Evolutionary conservation across 2,113 vertebrate species (phyloP).

Genomic region (Microcebus lehilahytsara): DNA sequence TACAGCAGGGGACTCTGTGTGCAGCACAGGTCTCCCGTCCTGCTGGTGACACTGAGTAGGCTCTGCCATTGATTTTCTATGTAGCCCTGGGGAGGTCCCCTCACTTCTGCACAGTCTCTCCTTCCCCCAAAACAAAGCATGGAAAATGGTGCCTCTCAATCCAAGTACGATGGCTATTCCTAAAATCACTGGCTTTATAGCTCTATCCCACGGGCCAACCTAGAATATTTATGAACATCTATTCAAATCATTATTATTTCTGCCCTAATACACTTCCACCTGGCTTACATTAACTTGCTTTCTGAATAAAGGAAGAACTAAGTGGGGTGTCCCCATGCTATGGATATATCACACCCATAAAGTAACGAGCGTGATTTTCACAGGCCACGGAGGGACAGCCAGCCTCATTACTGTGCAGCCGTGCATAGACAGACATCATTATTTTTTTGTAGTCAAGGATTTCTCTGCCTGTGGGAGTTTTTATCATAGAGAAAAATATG

Average conservation of each 20-base stretch:
- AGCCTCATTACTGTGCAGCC: neutral
- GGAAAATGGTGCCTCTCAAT: neutral
- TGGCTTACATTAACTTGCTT: neutral
- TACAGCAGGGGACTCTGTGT: fast-evolving
- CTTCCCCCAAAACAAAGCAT: neutral
- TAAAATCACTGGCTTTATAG: neutral
- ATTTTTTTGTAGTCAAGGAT: constrained; percentile 19
- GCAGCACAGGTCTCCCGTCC: neutral
- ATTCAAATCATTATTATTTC: neutral
- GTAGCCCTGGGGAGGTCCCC: too few relatives aligned
- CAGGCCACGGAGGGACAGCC: neutral
- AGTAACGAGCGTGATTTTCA: neutral
- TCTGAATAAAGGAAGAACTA: neutral
- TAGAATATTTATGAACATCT: neutral
- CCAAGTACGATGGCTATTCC: neutral
- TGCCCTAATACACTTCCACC: neutral
- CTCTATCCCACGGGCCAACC: neutral
- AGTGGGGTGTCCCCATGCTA: neutral
- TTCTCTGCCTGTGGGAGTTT: neutral
- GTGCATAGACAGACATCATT: neutral
- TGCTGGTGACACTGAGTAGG: fast-evolving
- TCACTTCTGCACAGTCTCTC: neutral
- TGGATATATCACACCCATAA: neutral
- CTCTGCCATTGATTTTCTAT: neutral
- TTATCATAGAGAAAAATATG: constrained; percentile 30